Conservation (phyloP, 2,113 vertebrate species). For the Cyprinodon variegatus region DNA sequence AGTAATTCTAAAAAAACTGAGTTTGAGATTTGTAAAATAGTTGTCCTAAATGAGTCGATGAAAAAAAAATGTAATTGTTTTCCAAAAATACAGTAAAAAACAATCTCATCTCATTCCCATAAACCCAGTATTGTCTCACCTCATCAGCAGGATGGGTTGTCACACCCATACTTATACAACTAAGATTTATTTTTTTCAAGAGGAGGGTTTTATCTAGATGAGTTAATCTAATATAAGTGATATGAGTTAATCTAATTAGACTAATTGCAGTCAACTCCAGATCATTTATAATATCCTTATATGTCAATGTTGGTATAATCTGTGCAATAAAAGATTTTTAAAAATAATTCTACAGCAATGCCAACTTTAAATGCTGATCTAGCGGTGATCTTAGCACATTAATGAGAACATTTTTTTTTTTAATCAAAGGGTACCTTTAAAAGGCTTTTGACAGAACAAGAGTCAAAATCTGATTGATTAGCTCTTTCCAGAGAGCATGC, state of each 20-base stretch:
- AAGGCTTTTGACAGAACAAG: background rate
- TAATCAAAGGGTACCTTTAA: slow-evolving; percentile 1
- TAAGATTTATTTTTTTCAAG: background rate
- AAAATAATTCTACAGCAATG: background rate
- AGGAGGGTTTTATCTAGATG: background rate
- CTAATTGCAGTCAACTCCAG: background rate
- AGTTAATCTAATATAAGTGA: background rate
- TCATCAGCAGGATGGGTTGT: background rate
- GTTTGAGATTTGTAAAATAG: too few relatives aligned
- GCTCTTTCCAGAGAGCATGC: background rate
- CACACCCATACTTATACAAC: background rate
- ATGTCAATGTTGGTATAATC: background rate
- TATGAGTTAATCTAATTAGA: background rate
- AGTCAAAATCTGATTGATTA: background rate
- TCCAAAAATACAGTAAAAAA: too few relatives aligned
- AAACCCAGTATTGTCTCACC: background rate
- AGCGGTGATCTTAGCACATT: background rate
- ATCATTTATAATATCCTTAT: background rate
- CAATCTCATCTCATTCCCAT: background rate
- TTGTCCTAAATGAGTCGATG: background rate
- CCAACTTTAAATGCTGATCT: background rate
- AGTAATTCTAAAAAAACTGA: too few relatives aligned
- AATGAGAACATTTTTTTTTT: background rate
- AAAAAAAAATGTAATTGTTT: background rate
- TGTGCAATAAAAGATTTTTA: background rate